phyloP scores from a whole-genome alignment of 2,888 invertebrate species.

The Gibbula magus region DNA sequence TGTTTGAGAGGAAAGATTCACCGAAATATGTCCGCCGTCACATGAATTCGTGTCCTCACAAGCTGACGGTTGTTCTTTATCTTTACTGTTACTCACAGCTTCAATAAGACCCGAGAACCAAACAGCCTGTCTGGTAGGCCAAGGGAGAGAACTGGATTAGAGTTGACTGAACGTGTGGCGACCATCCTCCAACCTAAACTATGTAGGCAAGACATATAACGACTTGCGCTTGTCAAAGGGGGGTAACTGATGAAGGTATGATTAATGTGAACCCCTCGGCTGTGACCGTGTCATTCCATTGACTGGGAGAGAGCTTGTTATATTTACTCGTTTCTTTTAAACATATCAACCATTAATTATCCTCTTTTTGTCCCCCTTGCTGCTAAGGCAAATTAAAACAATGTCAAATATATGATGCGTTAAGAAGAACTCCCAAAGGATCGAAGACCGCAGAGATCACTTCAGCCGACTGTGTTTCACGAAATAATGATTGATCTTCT shows the following conservation, averaged over 20 bases:
- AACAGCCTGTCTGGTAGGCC: not conserved
- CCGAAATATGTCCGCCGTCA: not conserved
- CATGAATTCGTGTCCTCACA: not conserved
- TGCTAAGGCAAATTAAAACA: no score
- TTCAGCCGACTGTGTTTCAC: not conserved
- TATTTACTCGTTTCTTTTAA: no score
- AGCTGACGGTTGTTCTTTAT: not conserved
- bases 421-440: no score
- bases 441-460: no score
- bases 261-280: not conserved
- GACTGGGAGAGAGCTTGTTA: not conserved
- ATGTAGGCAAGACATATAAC: no score
- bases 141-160: no score
- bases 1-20: no score
- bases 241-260: not conserved
- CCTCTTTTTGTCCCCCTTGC: no score
- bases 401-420: no score
- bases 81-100: not conserved
- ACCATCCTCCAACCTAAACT: no score
- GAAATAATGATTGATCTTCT: not conserved
- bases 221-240: not conserved
- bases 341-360: no score
- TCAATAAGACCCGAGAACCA: not conserved
- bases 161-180: no score
- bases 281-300: not conserved